Evolutionary conservation across 1,140 invertebrate genomes (phyloP), one percentile per base, ranked within the genome.

Genomic region (Cherax quadricarinatus): DNA sequence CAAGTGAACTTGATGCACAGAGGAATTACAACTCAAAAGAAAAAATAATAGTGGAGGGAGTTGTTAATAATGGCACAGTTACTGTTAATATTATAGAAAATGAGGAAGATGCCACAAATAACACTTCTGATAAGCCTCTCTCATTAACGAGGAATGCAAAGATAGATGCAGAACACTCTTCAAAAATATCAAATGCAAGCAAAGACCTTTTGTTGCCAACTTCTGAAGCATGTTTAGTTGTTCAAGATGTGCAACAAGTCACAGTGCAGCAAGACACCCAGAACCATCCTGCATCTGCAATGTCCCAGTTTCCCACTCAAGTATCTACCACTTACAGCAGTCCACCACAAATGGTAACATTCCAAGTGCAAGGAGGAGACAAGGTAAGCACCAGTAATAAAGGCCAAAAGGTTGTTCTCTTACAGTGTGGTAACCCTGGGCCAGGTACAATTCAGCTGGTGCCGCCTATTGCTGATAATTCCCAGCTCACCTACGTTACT

Each of bases 41-140:
- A 53, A 87, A 86, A 30, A 87, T 91, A 10, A 66, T 91, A 6
- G 90, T 91, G 14, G 90, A 91, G 70, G 85, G 81, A 53, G 90
- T 91, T 60, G 83, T 66, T 70, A 91, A 82, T 21, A n/a, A 73
- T 51, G 84, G 84, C 4, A 91, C 85, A 49, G 85, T 91, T 41
- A 91, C 90, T 30, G 90, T 91, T 9, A 91, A 84, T 48, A 91
- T 91, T 70, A 87, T 91, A 73, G 84, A 91, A 48, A 79, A 89
- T 41, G 79, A 90, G 21, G 78, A 62, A 4, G 51, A 60, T 12
- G 41, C 10, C 18, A 30, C 57, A 6, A 66, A 0, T 80, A 62
- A 53, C 30, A 30, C 51, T 24, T 51, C 86, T 12, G 14, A 51
- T 16, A 88, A 88, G 53, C 18, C 51, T 84, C 4, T 49, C 48